Base-by-base conservation (phyloP, 2,888 invertebrate genomes). In the Galerucella pusilla region DNA sequence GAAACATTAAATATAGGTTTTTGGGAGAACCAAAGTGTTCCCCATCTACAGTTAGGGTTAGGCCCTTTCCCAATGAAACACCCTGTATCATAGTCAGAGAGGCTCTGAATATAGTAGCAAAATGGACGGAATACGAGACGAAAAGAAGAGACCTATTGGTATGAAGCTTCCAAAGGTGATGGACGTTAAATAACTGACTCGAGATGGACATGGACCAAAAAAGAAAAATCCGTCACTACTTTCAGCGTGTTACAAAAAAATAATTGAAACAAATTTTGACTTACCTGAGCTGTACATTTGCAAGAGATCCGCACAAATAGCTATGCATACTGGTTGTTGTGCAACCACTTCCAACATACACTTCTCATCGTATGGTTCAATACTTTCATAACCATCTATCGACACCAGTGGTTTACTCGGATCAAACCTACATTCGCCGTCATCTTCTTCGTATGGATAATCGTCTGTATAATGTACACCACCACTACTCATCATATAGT, bases 231-330 rank as follows among this genome's bases (percentile, higher is more conserved):
- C 35, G 1, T 9, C 35, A 7, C 7, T 7, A 42, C 35, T 42
- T 42, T 42, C 9, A 49, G 14, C 49, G 49, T 49, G 49, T 4
- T 49, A 4, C 14, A 12, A 49, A 49, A 49, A 49, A 49, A 49
- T 35, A 11, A 12, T 46, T 46, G 46, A 46, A 4, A 46, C 16
- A 54, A 16, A n/a, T 7, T n/a, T 16, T 54, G 1, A n/a, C 10
- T 57, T 20, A 57, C 57, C 57, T 57, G 57, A 57, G 16, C 57
- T 57, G 20, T 57, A 57, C 9, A 10, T n/a, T 57, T 57, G 57
- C 16, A 57, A 20, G 0, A 7, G 3, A 16, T 57, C 20, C 16
- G 16, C 20, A 57, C 57, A 57, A 57, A 57, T 57, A 57, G 57
- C 57, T 16, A 57, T 16, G 57, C 57, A 57, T 6, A 57, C 57